Conservation (phyloP, 2,888 invertebrate genomes). For the Pyrrhosoma nymphula region DNA sequence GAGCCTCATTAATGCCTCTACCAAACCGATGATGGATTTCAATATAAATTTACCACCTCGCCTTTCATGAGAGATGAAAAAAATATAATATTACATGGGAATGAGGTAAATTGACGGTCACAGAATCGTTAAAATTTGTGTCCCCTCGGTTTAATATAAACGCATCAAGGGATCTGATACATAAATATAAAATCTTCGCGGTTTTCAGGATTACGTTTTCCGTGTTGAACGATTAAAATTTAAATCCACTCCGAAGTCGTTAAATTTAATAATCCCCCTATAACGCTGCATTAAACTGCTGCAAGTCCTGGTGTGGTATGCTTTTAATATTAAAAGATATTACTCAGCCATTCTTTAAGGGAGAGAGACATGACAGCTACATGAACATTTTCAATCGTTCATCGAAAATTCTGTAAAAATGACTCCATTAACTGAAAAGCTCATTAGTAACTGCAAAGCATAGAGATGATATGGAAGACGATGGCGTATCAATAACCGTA, state of each 20-base stretch:
- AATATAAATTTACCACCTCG: background rate
- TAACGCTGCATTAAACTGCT: background rate
- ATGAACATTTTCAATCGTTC: background rate
- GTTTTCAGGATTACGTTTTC: background rate
- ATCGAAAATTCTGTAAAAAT: background rate
- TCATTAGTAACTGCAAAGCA: too few species aligned
- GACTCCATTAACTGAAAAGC: too few species aligned
- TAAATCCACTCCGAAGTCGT: background rate
- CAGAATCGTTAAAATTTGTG: background rate
- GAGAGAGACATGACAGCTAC: background rate
- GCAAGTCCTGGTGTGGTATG: background rate
- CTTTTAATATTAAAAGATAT: too few species aligned
- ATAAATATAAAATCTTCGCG: slow-evolving; percentile 16
- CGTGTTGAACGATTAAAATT: background rate
- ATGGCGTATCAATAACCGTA: too few species aligned
- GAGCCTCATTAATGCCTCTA: background rate
- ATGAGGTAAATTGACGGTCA: slow-evolving; percentile 26
- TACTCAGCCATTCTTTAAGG: too few species aligned
- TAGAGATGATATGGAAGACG: too few species aligned
- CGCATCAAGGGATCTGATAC: background rate
- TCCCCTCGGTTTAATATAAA: background rate
- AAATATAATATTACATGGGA: background rate
- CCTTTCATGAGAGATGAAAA: background rate
- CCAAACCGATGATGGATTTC: slow-evolving; percentile 22
- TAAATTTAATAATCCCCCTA: background rate